Percentiles rank a stretch among this genome's conserved stretches.
These are phyloP conservation scores for Drosophila murphyi DNA, from an alignment of 1,140 invertebrate species.

Conservation along the genomic window DNA sequence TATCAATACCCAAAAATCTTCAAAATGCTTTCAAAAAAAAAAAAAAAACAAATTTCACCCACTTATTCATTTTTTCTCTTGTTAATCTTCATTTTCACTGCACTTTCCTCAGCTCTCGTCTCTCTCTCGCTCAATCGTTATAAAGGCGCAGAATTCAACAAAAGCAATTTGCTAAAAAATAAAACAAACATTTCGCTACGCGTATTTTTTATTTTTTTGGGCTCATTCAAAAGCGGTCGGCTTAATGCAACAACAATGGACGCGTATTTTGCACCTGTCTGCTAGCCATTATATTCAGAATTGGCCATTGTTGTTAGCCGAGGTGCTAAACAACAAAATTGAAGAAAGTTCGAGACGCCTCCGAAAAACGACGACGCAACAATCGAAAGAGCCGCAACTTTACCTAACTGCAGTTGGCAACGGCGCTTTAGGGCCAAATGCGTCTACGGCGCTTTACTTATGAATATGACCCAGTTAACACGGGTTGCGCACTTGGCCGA, in stretches of 20 bases:
- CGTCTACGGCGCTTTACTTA: constrained; percentile 68
- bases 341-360: constrained; percentile 70
- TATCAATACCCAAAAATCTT: constrained; percentile 67
- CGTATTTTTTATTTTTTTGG: constrained; percentile 55
- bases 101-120: constrained; percentile 69
- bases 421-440: constrained; percentile 24
- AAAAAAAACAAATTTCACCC: constrained; percentile 67
- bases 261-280: constrained; percentile 64
- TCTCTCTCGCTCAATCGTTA: constrained; percentile 21
- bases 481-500: constrained; percentile 42
- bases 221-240: constrained; percentile 57
- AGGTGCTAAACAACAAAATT: constrained; percentile 65
- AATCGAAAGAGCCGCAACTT: constrained; percentile 40
- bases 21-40: constrained; percentile 62
- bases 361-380: constrained; percentile 28
- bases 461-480: constrained; percentile 78
- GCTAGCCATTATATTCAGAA: constrained; percentile 33
- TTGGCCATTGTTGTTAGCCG: constrained; percentile 47
- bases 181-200: constrained; percentile 80
- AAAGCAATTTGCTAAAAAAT: constrained; percentile 80
- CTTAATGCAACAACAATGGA: constrained; percentile 56
- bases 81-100: constrained; percentile 67
- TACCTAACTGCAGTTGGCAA: constrained; percentile 58
- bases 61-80: constrained; percentile 53
- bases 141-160: constrained; percentile 58